Percentiles rank a stretch among this genome's conserved stretches.
Evolutionary conservation across 2,888 invertebrate genomes (phyloP).

Genomic region (Pseudoips prasinana): DNA sequence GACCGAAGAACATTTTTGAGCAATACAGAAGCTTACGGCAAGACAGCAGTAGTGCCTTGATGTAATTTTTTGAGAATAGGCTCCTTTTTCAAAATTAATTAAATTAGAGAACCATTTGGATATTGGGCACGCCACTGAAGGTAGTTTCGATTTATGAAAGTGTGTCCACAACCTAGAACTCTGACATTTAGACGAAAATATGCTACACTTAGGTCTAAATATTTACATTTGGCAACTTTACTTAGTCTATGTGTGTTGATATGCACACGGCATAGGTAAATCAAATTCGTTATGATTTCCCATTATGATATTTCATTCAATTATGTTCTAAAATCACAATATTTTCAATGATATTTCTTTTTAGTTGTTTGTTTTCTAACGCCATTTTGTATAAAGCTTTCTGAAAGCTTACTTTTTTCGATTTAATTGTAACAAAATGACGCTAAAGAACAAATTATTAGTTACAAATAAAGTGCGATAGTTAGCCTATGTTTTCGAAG

Average conservation of each 20-base stretch:
- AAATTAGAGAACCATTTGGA: no score
- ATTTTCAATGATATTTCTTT: conserved; percentile 59
- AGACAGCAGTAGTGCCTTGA: no score
- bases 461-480: conserved; percentile 26
- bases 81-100: no score
- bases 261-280: conserved; percentile 70
- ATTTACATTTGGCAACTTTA: conserved; percentile 78
- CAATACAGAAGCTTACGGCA: no score
- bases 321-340: conserved; percentile 66
- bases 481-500: conserved; percentile 1
- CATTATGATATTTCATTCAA: conserved; percentile 58
- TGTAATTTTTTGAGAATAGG: no score
- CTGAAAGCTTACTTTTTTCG: neutral
- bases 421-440: conserved; percentile 10
- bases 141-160: no score
- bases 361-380: conserved; percentile 24
- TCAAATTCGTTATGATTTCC: conserved; percentile 52
- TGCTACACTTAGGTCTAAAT: conserved; percentile 28
- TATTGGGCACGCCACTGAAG: no score
- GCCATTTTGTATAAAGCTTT: conserved; percentile 10
- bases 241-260: conserved; percentile 76
- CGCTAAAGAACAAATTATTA: conserved; percentile 19
- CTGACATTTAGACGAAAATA: conserved; percentile 56
- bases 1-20: no score
- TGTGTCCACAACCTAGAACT: conserved; percentile 58